A percentile compares a stretch with the other conserved stretches of the same genome.
These are phyloP conservation scores for Zaprionus gabonicus DNA, from an alignment of 1,140 invertebrate genomes.

Conservation along the genomic window DNA sequence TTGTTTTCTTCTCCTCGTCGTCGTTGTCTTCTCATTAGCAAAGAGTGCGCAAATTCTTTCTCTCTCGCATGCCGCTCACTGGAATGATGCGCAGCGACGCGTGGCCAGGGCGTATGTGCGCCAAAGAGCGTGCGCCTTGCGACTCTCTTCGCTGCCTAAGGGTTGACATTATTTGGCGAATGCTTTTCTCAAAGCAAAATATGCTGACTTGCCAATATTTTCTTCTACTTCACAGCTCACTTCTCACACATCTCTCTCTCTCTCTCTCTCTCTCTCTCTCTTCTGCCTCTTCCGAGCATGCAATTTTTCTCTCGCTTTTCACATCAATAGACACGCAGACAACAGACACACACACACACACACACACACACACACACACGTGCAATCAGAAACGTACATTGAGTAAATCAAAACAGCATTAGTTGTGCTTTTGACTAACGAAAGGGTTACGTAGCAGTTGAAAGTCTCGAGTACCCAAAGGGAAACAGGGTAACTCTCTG, in stretches of 20 bases:
- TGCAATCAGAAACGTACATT: neutral
- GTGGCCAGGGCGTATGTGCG: slow-evolving; percentile 11
- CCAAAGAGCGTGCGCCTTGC: slow-evolving; percentile 24
- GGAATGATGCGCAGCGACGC: slow-evolving; percentile 63
- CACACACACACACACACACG: slow-evolving; percentile 9
- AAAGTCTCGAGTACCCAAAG: slow-evolving; percentile 6
- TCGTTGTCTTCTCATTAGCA: slow-evolving; percentile 13
- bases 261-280: neutral
- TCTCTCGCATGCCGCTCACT: slow-evolving; percentile 16
- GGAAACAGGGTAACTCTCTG: neutral
- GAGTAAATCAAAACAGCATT: slow-evolving; percentile 63
- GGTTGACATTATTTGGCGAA: slow-evolving; percentile 29
- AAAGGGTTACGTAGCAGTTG: slow-evolving; percentile 26
- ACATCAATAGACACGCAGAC: slow-evolving; percentile 23
- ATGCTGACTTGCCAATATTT: slow-evolving; percentile 32
- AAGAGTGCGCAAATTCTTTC: slow-evolving; percentile 13
- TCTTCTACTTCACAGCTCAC: slow-evolving; percentile 12
- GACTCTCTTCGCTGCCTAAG: slow-evolving; percentile 24
- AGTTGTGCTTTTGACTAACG: slow-evolving; percentile 65
- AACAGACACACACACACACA: neutral
- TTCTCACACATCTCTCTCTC: neutral
- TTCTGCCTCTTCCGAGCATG: slow-evolving; percentile 2
- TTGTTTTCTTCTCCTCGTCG: neutral
- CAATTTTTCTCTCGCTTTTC: slow-evolving; percentile 22
- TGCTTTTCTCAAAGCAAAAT: slow-evolving; percentile 14